Evolutionary conservation across 2,888 invertebrate genomes (phyloP), one percentile per base, ranked within the genome.

Genomic region (Diarsia mendica): DNA sequence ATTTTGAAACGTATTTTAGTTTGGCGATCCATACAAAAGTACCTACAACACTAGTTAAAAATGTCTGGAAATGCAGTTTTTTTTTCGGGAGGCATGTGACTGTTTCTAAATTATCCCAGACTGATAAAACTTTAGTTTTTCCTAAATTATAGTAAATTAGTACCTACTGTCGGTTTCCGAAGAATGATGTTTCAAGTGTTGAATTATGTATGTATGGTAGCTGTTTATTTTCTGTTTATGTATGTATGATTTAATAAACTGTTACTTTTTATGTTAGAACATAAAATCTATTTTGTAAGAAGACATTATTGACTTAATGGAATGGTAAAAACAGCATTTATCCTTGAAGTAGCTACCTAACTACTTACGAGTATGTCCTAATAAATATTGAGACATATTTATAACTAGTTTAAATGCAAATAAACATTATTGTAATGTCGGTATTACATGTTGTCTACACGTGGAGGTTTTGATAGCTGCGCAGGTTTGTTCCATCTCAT

Each of bases 341-440:
- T 3, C 53, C 53, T 67, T 55, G 44, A 23, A 8, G 53, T 23
- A 44, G 23, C 11, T 8, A 8, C 15, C 28, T 58, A 15, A 33
- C 33, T n/a, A 61, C 51, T 51, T 49, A 55, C 23, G 9, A 68
- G 28, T 20, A 46, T 69, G n/a, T n/a, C 15, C 48, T 15, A 33
- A 48, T 18, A 67, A 4, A 28, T 48, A n/a, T 64, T 33, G 1
- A 64, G 18, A 70, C 11, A 39, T 48, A 39, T 39, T 33, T 28
- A 48, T 48, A n/a, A 61, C 69, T 48, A 15, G 63, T 63, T 69
- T 61, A 4, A 48, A 63, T 33, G 69, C 48, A 63, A 69, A 48
- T n/a, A n/a, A 63, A 18, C 10, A n/a, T 28, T 28, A 61, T 48
- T 48, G 11, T 63, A 48, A 63, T 63, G 11, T 48, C 15, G 28